Conservation (phyloP, 2,888 invertebrate species). For the Cryptus viduatorius region DNA sequence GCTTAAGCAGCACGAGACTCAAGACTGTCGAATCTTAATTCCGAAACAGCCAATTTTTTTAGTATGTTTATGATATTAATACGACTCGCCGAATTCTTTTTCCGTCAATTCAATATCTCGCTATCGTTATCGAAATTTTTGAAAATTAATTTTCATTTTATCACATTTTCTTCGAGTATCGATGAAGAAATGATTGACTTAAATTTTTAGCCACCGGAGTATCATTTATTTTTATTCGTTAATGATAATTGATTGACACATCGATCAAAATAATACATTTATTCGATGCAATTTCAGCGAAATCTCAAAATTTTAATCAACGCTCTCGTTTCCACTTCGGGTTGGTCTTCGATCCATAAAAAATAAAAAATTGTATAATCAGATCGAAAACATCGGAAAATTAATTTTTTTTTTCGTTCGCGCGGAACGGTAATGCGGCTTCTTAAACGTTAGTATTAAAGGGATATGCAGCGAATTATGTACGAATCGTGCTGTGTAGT, state of each 20-base stretch:
- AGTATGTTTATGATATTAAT: not conserved
- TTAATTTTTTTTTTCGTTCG: too few relatives aligned
- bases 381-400: too few relatives aligned
- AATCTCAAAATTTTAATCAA: not conserved
- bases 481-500: conserved; percentile 5
- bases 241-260: not conserved
- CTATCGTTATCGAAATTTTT: not conserved
- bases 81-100: not conserved
- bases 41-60: too few relatives aligned
- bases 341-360: not conserved
- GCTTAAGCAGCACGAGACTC: not conserved
- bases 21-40: too few relatives aligned
- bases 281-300: not conserved
- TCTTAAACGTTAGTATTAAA: not conserved
- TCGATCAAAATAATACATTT: not conserved
- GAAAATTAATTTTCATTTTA: not conserved
- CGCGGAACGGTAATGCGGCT: too few relatives aligned
- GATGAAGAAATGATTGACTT: not conserved
- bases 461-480: not conserved
- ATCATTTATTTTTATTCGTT: not conserved
- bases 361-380: not conserved
- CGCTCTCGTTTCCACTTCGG: not conserved
- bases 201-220: not conserved
- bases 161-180: not conserved
- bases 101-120: not conserved